phyloP scores from a whole-genome alignment of 1,140 invertebrate genomes.

The Drosophila nigrodunni region DNA sequence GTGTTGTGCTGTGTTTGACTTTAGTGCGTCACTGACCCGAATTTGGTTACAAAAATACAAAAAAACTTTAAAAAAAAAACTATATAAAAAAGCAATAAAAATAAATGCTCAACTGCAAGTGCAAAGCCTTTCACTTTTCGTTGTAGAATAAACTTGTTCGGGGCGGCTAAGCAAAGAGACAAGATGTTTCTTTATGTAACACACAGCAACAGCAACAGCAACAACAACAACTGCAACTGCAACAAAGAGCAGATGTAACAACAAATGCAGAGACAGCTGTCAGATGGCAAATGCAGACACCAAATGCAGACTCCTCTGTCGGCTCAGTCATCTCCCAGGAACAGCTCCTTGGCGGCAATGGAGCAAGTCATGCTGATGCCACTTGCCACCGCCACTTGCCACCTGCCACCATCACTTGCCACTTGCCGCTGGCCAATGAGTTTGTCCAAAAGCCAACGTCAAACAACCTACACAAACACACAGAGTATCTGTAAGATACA shows the following conservation, averaged over 20 bases:
- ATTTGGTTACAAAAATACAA: conserved; percentile 28
- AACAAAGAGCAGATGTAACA: conserved; percentile 59
- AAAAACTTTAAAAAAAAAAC: conserved; percentile 5
- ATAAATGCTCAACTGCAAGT: conserved; percentile 32
- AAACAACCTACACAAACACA: conserved; percentile 6
- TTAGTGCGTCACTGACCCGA: conserved; percentile 78
- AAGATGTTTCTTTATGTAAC: conserved; percentile 76
- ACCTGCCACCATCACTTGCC: conserved; percentile 6
- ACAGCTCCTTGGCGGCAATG: conserved; percentile 29
- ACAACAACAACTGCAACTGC: conserved; percentile 21
- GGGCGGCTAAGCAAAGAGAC: conserved; percentile 42
- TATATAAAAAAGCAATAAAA: background rate
- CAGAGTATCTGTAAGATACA: conserved; percentile 2
- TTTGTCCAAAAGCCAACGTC: conserved; percentile 9
- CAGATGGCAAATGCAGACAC: conserved; percentile 50
- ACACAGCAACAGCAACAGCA: conserved; percentile 28
- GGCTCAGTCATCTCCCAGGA: conserved; percentile 28
- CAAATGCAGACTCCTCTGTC: conserved; percentile 25
- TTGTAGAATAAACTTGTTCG: conserved; percentile 80
- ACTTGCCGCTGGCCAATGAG: conserved; percentile 21
- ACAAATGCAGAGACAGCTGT: conserved; percentile 67
- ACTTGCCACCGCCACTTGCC: conserved; percentile 1
- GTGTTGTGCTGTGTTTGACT: conserved; percentile 16
- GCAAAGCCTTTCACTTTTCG: conserved; percentile 73
- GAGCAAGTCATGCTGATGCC: conserved; percentile 57